Percentiles rank a stretch among this genome's conserved stretches.
Evolutionary conservation across 2,113 vertebrate species (phyloP).

Genomic region (Marmota monax): DNA sequence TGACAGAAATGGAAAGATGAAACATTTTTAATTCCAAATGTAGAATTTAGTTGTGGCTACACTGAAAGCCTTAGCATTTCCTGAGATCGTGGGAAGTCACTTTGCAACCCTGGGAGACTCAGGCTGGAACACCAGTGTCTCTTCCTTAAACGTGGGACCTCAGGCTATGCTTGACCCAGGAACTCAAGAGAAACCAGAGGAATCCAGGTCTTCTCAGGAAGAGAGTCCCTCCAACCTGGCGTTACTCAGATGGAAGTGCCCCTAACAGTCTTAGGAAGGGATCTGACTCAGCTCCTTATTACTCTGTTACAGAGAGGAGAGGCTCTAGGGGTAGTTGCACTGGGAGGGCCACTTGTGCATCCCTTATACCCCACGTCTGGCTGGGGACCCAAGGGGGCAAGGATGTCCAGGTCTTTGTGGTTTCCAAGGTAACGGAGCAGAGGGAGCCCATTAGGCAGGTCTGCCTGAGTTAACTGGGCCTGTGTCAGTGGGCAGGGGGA

Average conservation of each 20-base stretch:
- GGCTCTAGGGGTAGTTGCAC: fast-evolving
- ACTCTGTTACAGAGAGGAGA: not conserved
- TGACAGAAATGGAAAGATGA: not conserved
- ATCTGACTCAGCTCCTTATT: not conserved
- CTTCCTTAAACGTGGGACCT: not conserved
- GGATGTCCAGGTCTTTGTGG: not conserved
- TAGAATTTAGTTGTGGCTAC: not conserved
- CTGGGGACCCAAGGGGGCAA: too few species aligned
- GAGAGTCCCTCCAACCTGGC: not conserved
- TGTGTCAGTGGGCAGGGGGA: too few species aligned
- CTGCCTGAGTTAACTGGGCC: not conserved
- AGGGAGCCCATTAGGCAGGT: fast-evolving
- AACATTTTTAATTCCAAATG: not conserved
- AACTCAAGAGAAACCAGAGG: not conserved
- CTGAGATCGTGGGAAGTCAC: not conserved
- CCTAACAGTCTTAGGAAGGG: not conserved
- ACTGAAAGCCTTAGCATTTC: not conserved
- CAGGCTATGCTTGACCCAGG: not conserved
- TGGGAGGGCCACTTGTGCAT: not conserved
- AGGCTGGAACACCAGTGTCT: not conserved
- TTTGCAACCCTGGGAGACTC: not conserved
- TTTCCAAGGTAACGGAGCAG: not conserved
- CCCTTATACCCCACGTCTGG: not conserved
- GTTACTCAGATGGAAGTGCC: not conserved
- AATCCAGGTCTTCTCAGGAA: not conserved